phyloP scores from a whole-genome alignment of 2,113 vertebrate genomes.

The Myotis lucifugus region DNA sequence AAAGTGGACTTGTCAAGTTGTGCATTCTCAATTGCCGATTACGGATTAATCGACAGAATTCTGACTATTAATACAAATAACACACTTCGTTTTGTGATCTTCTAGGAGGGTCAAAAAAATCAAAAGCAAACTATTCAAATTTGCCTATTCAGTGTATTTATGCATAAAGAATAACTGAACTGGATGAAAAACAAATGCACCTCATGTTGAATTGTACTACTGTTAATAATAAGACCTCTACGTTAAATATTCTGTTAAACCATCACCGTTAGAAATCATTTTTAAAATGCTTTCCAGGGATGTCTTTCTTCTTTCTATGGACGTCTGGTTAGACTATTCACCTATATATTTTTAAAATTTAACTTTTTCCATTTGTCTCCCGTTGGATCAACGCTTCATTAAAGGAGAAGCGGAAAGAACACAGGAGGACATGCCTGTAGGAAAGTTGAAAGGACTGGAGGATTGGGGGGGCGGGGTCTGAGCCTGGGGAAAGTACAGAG shows the following conservation, averaged over 20 bases:
- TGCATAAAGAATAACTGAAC: not conserved
- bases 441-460: not conserved
- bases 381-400: not conserved
- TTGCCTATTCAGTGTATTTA: not conserved
- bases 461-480: fast-evolving
- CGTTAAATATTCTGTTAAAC: not conserved
- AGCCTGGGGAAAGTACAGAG: not conserved
- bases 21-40: not conserved
- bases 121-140: not conserved
- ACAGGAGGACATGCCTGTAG: not conserved
- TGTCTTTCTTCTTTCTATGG: not conserved
- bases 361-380: not conserved
- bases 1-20: not conserved
- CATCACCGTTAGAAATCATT: not conserved
- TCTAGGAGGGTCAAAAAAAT: not conserved
- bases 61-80: not conserved
- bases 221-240: not conserved
- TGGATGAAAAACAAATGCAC: not conserved
- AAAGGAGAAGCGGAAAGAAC: not conserved
- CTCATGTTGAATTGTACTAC: not conserved
- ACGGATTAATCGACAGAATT: not conserved
- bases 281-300: not conserved
- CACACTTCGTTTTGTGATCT: not conserved
- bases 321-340: not conserved
- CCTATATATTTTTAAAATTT: not conserved